Percentiles rank a stretch among this genome's conserved stretches.
Evolutionary conservation across 2,113 vertebrate species (phyloP).

Genomic region (Illadopsis cleaveri): DNA sequence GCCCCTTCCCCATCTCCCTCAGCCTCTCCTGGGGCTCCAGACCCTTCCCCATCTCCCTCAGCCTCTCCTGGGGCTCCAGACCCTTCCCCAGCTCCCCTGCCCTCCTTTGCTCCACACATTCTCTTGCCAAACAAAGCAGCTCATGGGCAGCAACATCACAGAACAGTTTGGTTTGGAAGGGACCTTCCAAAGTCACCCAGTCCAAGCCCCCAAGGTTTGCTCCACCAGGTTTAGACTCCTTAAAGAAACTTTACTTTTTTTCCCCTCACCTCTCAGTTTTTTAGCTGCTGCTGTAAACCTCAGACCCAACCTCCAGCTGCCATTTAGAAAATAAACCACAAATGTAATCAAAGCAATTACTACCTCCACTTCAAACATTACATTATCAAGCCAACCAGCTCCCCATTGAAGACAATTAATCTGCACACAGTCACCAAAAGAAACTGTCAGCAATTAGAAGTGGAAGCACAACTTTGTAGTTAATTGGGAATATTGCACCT

Average conservation of each 20-base stretch:
- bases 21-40: background rate
- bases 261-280: accelerated
- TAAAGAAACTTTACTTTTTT: background rate
- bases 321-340: background rate
- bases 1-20: background rate
- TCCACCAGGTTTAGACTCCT: background rate
- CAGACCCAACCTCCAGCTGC: background rate
- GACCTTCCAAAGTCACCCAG: background rate
- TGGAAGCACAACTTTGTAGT: conserved; percentile 38
- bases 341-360: conserved; percentile 41
- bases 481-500: conserved; percentile 59
- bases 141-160: accelerated
- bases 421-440: conserved; percentile 14
- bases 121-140: accelerated
- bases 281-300: background rate
- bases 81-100: background rate
- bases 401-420: conserved; percentile 46
- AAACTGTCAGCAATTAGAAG: conserved; percentile 61
- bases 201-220: background rate
- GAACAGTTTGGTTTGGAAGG: background rate
- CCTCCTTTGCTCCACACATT: accelerated
- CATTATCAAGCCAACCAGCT: conserved; percentile 34
- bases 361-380: conserved; percentile 39
- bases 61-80: accelerated
- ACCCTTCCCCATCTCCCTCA: background rate